Evolutionary conservation across 2,888 invertebrate species (phyloP).

Genomic region (Eurytoma californica): DNA sequence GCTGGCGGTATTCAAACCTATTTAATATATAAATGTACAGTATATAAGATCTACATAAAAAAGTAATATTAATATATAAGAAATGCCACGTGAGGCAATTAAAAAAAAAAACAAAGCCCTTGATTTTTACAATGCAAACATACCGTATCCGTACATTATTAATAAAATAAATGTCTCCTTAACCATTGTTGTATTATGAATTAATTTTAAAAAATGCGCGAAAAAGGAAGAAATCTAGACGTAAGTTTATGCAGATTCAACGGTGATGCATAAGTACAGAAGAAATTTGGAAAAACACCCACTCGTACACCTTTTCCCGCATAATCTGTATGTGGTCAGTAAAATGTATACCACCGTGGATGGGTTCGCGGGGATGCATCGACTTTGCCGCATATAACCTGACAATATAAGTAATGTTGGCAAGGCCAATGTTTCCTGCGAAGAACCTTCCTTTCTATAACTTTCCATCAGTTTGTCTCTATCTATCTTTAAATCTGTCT

Average conservation of each 20-base stretch:
- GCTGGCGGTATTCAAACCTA: slow-evolving; percentile 7
- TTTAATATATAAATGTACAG: slow-evolving; percentile 22
- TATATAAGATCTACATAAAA: slow-evolving; percentile 7
- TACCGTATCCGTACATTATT: background rate
- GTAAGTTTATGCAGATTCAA: slow-evolving; percentile 51
- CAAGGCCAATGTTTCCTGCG: slow-evolving; percentile 48
- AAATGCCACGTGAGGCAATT: slow-evolving; percentile 1
- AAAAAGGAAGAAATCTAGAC: slow-evolving; percentile 60
- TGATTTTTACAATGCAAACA: slow-evolving; percentile 35
- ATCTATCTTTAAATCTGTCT: slow-evolving; percentile 14
- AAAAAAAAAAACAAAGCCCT: slow-evolving; percentile 8
- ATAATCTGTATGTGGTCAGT: slow-evolving; percentile 20
- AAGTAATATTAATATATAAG: slow-evolving; percentile 17
- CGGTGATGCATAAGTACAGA: slow-evolving; percentile 40
- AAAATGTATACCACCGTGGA: slow-evolving; percentile 33
- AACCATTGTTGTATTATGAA: slow-evolving; percentile 65
- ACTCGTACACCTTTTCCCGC: slow-evolving; percentile 3
- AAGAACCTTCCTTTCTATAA: slow-evolving; percentile 27
- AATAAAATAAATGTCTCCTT: slow-evolving; percentile 57
- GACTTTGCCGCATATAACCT: slow-evolving; percentile 47
- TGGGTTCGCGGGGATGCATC: slow-evolving; percentile 47
- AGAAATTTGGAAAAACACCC: slow-evolving; percentile 15
- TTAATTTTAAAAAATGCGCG: slow-evolving; percentile 58
- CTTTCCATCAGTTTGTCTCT: slow-evolving; percentile 17
- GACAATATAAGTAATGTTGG: slow-evolving; percentile 25